Evolutionary conservation across 2,888 invertebrate species (phyloP).

Genomic region (Drosophila borborema): DNA sequence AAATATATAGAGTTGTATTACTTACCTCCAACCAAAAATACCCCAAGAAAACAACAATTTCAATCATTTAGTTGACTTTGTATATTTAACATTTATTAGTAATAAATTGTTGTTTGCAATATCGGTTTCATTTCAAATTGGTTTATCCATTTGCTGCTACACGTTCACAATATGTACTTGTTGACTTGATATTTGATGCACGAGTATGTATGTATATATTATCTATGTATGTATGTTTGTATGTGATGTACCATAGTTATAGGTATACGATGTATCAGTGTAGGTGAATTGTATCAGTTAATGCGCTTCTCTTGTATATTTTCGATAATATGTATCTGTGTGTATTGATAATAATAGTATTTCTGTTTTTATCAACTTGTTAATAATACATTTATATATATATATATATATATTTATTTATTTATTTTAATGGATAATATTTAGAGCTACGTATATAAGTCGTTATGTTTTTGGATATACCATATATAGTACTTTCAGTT

Average conservation of each 20-base stretch:
- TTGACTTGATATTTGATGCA: constrained; percentile 55
- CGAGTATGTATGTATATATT: not conserved
- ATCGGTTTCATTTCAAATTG: constrained; percentile 42
- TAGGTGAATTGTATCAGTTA: constrained; percentile 14
- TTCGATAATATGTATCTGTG: constrained; percentile 22
- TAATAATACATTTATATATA: constrained; percentile 4
- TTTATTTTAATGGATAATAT: constrained; percentile 26
- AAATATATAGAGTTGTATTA: not conserved
- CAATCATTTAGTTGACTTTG: constrained; percentile 40
- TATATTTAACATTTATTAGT: constrained; percentile 76
- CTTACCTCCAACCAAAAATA: not conserved
- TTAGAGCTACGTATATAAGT: constrained; percentile 24
- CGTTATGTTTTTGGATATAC: not conserved
- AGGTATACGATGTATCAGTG: constrained; percentile 30
- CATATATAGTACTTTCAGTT: constrained; percentile 13
- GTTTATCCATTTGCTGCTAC: constrained; percentile 52
- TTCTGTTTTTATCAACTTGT: constrained; percentile 22
- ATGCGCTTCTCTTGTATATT: constrained; percentile 27
- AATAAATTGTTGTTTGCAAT: constrained; percentile 61
- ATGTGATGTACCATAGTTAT: constrained; percentile 27
- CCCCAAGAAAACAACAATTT: not conserved
- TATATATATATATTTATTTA: constrained; percentile 8
- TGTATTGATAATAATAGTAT: constrained; percentile 48
- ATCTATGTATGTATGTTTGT: constrained; percentile 8
- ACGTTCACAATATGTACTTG: constrained; percentile 73